These are phyloP conservation scores for Athalia rosae DNA, from an alignment of 2,888 invertebrate genomes.

Conservation along the genomic window DNA sequence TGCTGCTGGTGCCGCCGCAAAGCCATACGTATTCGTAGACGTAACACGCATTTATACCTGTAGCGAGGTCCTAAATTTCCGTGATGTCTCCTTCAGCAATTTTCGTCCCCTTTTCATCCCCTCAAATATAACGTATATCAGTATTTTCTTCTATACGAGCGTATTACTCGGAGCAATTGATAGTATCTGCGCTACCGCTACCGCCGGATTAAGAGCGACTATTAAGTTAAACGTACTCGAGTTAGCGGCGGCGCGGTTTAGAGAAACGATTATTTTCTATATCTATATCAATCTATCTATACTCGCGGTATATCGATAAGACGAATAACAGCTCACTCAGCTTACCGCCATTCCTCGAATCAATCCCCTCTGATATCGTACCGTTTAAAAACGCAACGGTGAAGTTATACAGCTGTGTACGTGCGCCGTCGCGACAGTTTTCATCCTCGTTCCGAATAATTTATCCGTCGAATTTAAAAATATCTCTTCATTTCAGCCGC, in stretches of 20 bases:
- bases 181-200: neutral
- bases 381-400: too few relatives aligned
- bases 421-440: too few relatives aligned
- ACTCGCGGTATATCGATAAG: too few relatives aligned
- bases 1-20: neutral
- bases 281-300: too few relatives aligned
- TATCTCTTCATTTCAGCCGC: too few relatives aligned
- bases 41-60: conserved; percentile 20
- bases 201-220: conserved; percentile 25
- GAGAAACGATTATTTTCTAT: conserved; percentile 11
- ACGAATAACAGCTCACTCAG: too few relatives aligned
- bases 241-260: conserved; percentile 4
- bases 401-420: too few relatives aligned
- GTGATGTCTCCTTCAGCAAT: conserved; percentile 34
- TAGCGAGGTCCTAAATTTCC: conserved; percentile 2
- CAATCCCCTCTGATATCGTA: too few relatives aligned
- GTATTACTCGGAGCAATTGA: conserved; percentile 30
- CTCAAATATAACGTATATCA: conserved; percentile 32
- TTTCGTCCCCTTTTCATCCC: neutral
- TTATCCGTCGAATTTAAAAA: too few relatives aligned
- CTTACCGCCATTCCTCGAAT: too few relatives aligned
- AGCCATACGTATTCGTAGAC: conserved; percentile 7
- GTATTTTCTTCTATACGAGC: conserved; percentile 26
- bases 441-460: too few relatives aligned
- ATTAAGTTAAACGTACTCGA: conserved; percentile 4